These are phyloP conservation scores for Mirounga angustirostris DNA, from an alignment of 2,113 vertebrate species.

Conservation along the genomic window DNA sequence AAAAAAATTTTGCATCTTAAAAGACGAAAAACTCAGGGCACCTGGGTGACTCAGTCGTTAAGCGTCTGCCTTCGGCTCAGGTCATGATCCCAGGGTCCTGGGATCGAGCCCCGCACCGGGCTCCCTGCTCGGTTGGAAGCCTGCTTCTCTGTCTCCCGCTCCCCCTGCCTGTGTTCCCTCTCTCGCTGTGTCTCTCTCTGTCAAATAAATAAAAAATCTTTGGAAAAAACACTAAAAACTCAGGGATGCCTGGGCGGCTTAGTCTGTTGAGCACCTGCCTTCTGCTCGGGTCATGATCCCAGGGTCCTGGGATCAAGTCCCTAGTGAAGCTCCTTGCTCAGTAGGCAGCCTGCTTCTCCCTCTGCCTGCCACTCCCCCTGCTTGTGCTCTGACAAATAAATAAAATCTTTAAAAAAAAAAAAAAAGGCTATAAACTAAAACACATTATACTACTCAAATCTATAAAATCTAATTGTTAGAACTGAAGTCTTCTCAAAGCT, in stretches of 20 bases:
- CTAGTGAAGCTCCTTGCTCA: too few species aligned
- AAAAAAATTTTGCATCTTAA: slow-evolving; percentile 47
- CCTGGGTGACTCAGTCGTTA: not conserved
- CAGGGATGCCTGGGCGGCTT: too few species aligned
- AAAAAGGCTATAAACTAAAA: not conserved
- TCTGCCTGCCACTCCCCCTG: not conserved
- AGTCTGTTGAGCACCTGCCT: too few species aligned
- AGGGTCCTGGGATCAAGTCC: too few species aligned
- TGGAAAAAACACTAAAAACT: too few species aligned
- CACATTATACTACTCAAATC: not conserved
- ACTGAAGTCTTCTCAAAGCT: not conserved
- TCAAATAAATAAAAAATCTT: not conserved
- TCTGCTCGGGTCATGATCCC: too few species aligned
- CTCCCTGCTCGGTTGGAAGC: not conserved
- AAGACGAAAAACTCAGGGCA: not conserved
- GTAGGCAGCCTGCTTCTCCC: not conserved
- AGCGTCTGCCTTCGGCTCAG: not conserved
- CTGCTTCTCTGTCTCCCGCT: not conserved
- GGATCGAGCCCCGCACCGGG: not conserved
- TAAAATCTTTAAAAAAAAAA: not conserved
- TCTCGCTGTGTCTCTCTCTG: too few species aligned
- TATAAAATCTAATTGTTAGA: slow-evolving; percentile 35
- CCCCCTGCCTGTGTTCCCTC: too few species aligned
- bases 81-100: not conserved
- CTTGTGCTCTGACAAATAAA: too few species aligned